A percentile compares a stretch with the other conserved stretches of the same genome.
Evolutionary conservation across 2,797 vertebrate genomes (phyloP).

Genomic region (Pygocentrus nattereri): DNA sequence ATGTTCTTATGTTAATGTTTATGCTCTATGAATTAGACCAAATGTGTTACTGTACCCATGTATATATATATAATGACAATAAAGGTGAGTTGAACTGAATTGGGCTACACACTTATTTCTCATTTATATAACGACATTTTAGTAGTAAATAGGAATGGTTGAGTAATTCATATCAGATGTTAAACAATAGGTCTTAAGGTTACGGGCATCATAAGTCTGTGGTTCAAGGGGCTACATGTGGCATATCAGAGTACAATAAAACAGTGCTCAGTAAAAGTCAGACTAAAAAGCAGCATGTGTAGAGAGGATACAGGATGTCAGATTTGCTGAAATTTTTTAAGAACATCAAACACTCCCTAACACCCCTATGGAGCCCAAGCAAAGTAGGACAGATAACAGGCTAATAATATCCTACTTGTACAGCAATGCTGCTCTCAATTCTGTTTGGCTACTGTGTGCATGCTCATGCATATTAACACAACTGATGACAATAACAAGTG

Average conservation of each 20-base stretch:
- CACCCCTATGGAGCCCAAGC: constrained; percentile 17
- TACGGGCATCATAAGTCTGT: no score
- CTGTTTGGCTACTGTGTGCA: not conserved
- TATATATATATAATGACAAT: no score
- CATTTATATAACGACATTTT: no score
- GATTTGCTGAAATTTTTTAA: constrained; percentile 7
- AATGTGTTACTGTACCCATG: no score
- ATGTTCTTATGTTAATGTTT: no score
- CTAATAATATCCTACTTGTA: constrained; percentile 45
- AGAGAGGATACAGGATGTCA: not conserved
- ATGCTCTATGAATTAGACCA: no score
- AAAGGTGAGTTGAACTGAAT: no score
- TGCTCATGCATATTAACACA: constrained; percentile 10
- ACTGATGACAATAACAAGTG: constrained; percentile 4
- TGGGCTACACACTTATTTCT: no score
- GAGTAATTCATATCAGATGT: no score
- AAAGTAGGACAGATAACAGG: constrained; percentile 41
- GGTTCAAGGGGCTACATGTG: no score
- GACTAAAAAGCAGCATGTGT: not conserved
- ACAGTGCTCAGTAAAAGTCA: not conserved
- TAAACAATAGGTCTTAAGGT: no score
- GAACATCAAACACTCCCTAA: constrained; percentile 32
- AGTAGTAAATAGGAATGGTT: no score
- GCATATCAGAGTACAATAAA: not conserved
- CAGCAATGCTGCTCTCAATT: constrained; percentile 8